Evolutionary conservation across 2,888 invertebrate genomes (phyloP), one percentile per base, ranked within the genome.

Genomic region (Drosophila niveifrons): DNA sequence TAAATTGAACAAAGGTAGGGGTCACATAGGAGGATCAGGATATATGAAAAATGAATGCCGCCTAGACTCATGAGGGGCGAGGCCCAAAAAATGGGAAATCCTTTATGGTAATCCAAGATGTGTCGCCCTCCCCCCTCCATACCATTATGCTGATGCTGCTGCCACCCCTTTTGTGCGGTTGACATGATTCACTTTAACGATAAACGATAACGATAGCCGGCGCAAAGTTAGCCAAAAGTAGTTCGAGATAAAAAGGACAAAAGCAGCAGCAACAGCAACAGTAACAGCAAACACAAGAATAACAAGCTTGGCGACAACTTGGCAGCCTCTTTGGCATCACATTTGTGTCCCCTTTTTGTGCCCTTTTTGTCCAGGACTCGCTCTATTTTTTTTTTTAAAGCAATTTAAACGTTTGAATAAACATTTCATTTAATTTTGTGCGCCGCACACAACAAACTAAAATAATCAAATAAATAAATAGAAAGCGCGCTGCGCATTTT

Each of bases 121-220:
- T 78, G 73, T 69, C 71, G 10, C 10, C 10, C 31, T 10, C 31
- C 10, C n/a, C 4, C n/a, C 56, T n/a, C n/a, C n/a, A n/a, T n/a
- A n/a, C n/a, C 43, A 10, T 23, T 23, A n/a, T n/a, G n/a, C n/a
- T 23, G 23, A 3, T 23, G 17, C 44, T 48, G 15, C 52, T 31
- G 50, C 10, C 31, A 52, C 51, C 72, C 80, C 51, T 29, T 80
- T 83, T 80, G 80, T 90, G 90, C 81, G 88, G 84, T 90, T 90
- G 90, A 90, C 90, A 88, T 90, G 90, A 90, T 86, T 90, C 82
- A 88, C 83, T 90, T 90, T 82, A 80, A 81, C 86, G 90, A 90
- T 90, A 90, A 90, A 86, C 89, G 88, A 88, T 78, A 88, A 65
- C 85, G 82, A 85, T 85, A 85, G 64, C 73, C 69, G 65, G 66